Conservation (phyloP, 1,140 invertebrate genomes). For the Atta texana region DNA sequence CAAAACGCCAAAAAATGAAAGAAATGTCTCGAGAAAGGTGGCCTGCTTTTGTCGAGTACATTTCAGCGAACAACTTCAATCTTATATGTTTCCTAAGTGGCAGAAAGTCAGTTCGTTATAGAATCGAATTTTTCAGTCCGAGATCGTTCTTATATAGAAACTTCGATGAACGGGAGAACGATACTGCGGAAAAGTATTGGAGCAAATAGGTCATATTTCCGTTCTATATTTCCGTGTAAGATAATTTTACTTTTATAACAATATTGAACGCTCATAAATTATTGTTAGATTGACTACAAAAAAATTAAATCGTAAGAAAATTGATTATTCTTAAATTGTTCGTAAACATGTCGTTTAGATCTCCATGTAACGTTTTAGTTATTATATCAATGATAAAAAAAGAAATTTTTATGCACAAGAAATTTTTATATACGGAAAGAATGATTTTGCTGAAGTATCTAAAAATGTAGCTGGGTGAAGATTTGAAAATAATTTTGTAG, state of each 20-base stretch:
- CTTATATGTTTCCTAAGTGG: constrained; percentile 55
- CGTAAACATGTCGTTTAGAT: not conserved
- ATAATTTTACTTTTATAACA: not conserved
- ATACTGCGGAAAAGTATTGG: not conserved
- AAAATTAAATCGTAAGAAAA: constrained; percentile 18
- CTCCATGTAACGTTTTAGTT: not conserved
- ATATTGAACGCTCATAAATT: constrained; percentile 22
- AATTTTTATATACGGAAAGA: too few relatives aligned
- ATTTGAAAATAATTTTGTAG: too few relatives aligned
- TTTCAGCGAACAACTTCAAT: constrained; percentile 51
- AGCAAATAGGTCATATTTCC: constrained; percentile 44
- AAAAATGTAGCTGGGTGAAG: too few relatives aligned
- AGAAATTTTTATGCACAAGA: not conserved
- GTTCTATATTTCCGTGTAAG: constrained; percentile 17
- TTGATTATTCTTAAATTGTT: constrained; percentile 36
- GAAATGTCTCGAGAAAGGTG: constrained; percentile 4
- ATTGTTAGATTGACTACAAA: constrained; percentile 16
- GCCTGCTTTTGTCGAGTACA: constrained; percentile 31
- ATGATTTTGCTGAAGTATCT: too few relatives aligned
- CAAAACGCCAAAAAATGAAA: constrained; percentile 40
- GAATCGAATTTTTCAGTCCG: constrained; percentile 51
- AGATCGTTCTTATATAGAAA: constrained; percentile 47
- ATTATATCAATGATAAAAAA: not conserved
- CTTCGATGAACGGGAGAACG: constrained; percentile 40
- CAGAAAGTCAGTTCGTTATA: constrained; percentile 54